Conservation (phyloP, 2,888 invertebrate genomes). For the Ecliptopera silaceata region DNA sequence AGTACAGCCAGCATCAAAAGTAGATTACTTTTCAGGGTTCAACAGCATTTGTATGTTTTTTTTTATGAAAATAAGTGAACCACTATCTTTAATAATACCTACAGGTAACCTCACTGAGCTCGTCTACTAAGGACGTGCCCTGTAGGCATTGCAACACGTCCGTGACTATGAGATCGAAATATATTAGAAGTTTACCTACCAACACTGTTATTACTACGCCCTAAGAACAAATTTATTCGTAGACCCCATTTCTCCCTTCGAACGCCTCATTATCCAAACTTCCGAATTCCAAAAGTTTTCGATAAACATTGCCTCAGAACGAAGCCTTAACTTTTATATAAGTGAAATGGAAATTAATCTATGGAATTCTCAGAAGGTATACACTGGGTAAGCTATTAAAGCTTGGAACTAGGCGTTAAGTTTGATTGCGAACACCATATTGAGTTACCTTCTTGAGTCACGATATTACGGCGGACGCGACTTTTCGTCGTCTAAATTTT, state of each 20-base stretch:
- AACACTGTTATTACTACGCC: too few species aligned
- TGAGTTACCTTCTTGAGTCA: conserved; percentile 28
- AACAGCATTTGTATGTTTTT: too few species aligned
- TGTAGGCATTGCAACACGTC: too few species aligned
- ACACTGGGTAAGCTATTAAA: conserved; percentile 33
- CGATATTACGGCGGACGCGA: conserved; percentile 7
- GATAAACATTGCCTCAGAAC: conserved; percentile 12
- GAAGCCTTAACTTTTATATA: conserved; percentile 30
- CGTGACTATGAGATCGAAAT: too few species aligned
- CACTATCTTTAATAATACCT: too few species aligned
- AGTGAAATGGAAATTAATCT: conserved; percentile 31
- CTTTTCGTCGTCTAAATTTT: too few species aligned
- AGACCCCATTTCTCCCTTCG: neutral
- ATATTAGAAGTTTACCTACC: neutral
- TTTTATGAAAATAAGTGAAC: too few species aligned
- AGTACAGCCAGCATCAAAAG: too few species aligned
- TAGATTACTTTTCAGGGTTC: too few species aligned
- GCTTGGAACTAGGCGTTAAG: conserved; percentile 41
- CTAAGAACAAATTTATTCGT: too few species aligned
- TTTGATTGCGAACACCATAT: conserved; percentile 46
- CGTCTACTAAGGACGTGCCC: too few species aligned
- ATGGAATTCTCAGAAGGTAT: conserved; percentile 27
- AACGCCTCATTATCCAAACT: conserved; percentile 1
- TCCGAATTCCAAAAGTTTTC: conserved; percentile 11
- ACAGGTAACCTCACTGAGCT: too few species aligned